Conservation (phyloP, 2,113 vertebrate species). For the Ellobius talpinus region DNA sequence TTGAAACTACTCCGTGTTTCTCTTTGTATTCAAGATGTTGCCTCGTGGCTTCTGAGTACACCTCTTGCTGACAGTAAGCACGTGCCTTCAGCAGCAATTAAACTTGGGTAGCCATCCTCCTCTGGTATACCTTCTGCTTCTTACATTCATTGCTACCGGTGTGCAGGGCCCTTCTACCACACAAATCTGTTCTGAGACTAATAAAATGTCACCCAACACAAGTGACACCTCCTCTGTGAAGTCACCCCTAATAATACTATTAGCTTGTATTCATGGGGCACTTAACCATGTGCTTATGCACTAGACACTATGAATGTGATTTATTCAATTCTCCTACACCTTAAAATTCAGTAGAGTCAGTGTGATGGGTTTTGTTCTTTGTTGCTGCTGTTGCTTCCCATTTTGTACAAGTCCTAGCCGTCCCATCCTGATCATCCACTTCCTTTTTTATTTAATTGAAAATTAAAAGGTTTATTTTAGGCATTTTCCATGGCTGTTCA, state of each 20-base stretch:
- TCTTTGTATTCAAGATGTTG: constrained; percentile 47
- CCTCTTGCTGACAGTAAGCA: constrained; percentile 42
- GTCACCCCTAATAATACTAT: neutral
- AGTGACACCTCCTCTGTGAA: constrained; percentile 34
- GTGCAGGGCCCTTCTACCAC: neutral
- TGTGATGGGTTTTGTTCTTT: neutral
- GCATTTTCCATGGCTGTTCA: neutral
- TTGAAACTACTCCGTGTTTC: constrained; percentile 25
- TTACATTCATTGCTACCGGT: neutral
- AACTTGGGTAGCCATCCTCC: neutral
- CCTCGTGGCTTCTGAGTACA: neutral
- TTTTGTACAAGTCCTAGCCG: constrained; percentile 4
- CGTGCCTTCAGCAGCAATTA: neutral
- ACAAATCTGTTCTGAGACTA: neutral
- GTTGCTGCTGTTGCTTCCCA: neutral
- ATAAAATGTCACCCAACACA: neutral
- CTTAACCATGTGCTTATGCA: neutral
- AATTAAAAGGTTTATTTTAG: constrained; percentile 41
- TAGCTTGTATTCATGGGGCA: neutral
- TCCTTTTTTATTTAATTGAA: neutral
- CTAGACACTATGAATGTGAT: neutral
- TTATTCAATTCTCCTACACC: constrained; percentile 18
- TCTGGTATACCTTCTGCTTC: neutral
- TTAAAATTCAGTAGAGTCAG: neutral
- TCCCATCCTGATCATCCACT: neutral